Evolutionary conservation across 2,888 invertebrate genomes (phyloP).

Genomic region (Cheilosia grossa): DNA sequence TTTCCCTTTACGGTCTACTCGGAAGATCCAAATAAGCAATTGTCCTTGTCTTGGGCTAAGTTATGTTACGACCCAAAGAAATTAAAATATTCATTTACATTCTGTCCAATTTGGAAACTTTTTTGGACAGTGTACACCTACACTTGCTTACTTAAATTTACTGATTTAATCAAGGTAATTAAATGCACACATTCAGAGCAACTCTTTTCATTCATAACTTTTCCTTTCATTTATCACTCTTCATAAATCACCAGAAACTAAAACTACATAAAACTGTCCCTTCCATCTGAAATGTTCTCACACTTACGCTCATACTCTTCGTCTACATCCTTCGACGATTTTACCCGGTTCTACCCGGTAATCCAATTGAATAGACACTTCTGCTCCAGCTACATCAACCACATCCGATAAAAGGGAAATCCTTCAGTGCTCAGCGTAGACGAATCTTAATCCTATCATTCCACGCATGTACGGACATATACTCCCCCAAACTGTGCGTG

Average conservation of each 20-base stretch:
- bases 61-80: no score
- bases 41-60: no score
- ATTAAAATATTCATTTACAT: no score
- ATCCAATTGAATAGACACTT: slow-evolving; percentile 51
- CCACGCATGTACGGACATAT: slow-evolving; percentile 15
- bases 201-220: slow-evolving; percentile 20
- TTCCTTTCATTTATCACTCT: slow-evolving; percentile 15
- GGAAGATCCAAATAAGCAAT: no score
- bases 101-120: no score
- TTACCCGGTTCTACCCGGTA: slow-evolving; percentile 22
- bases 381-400: slow-evolving; percentile 40
- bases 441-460: slow-evolving; percentile 35
- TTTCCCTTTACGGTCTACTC: no score
- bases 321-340: slow-evolving; percentile 17
- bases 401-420: slow-evolving; percentile 48
- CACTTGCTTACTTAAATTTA: not conserved
- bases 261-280: slow-evolving; percentile 42
- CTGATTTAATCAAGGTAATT: not conserved
- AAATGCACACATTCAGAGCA: not conserved
- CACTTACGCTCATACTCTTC: not conserved
- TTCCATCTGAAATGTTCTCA: slow-evolving; percentile 37
- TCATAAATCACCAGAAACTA: slow-evolving; percentile 52
- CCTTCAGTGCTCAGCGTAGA: slow-evolving; percentile 24
- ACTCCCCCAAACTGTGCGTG: slow-evolving; percentile 6
- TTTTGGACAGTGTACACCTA: not conserved